phyloP scores from a whole-genome alignment of 2,797 vertebrate species.

The Rhinatrema bivittatum region DNA sequence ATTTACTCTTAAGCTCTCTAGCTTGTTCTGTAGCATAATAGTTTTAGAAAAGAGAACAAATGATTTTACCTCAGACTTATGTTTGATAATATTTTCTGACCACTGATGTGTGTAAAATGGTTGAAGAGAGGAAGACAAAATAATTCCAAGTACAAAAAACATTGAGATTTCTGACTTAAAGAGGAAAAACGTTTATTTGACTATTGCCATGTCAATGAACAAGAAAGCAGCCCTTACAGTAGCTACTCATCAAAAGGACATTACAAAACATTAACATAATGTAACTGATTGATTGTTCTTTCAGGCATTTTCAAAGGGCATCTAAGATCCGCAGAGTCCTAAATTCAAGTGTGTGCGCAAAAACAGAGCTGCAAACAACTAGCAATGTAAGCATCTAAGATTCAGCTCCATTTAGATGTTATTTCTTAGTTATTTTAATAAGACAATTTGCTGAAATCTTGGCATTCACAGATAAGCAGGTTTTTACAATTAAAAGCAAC shows the following conservation, averaged over 20 bases:
- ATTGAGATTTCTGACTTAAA: slow-evolving; percentile 41
- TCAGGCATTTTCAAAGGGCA: slow-evolving; percentile 59
- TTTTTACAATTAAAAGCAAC: slow-evolving; percentile 17
- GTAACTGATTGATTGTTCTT: slow-evolving; percentile 46
- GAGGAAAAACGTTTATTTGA: slow-evolving; percentile 53
- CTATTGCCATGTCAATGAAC: slow-evolving; percentile 48
- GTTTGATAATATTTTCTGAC: no score
- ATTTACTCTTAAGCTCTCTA: no score
- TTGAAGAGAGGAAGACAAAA: slow-evolving; percentile 19
- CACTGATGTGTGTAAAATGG: no score
- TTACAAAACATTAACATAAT: slow-evolving; percentile 63
- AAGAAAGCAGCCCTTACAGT: slow-evolving; percentile 55
- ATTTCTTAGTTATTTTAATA: slow-evolving; percentile 9
- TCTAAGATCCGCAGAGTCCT: slow-evolving; percentile 38
- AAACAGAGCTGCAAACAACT: slow-evolving; percentile 31
- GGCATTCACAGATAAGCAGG: slow-evolving; percentile 21
- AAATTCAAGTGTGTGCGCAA: slow-evolving; percentile 32
- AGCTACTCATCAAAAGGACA: slow-evolving; percentile 41
- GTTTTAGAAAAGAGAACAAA: no score
- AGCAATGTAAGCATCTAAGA: slow-evolving; percentile 32
- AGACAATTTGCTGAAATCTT: slow-evolving; percentile 21
- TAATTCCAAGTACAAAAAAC: slow-evolving; percentile 56
- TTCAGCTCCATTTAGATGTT: slow-evolving; percentile 21
- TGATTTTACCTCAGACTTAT: no score
- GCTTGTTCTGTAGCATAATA: no score